Conservation (phyloP, 2,888 invertebrate species). For the Tipula vernalis region DNA sequence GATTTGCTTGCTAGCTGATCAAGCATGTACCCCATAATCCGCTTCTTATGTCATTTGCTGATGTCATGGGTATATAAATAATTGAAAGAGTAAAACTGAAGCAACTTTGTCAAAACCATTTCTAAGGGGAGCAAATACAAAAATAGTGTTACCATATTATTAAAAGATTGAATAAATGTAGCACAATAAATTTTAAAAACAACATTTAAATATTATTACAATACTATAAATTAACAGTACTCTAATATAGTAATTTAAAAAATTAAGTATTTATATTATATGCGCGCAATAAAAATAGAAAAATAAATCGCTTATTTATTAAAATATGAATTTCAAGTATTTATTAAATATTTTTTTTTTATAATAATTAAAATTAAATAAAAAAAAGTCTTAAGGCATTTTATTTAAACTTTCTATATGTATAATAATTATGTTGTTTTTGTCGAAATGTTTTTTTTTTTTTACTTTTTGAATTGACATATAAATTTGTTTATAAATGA, state of each 20-base stretch:
- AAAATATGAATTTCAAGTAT: neutral
- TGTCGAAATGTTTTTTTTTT: neutral
- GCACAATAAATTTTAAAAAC: no score
- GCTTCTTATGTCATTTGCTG: no score
- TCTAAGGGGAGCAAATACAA: no score
- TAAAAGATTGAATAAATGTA: no score
- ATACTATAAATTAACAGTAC: no score
- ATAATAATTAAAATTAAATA: neutral
- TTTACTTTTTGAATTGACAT: neutral
- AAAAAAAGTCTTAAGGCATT: neutral
- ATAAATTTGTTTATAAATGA: neutral
- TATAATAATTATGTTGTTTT: neutral
- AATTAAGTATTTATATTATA: neutral
- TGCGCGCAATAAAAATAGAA: neutral
- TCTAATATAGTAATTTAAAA: neutral
- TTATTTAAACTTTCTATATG: neutral
- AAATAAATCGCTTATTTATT: neutral
- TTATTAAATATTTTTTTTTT: neutral
- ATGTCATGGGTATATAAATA: no score
- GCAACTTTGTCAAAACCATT: no score
- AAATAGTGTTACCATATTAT: no score
- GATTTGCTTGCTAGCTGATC: no score
- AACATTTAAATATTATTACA: no score
- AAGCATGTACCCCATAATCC: no score
- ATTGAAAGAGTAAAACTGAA: no score